Percentiles rank a stretch among this genome's conserved stretches.
phyloP scores from a whole-genome alignment of 2,113 vertebrate genomes.

The Myotis davidii region DNA sequence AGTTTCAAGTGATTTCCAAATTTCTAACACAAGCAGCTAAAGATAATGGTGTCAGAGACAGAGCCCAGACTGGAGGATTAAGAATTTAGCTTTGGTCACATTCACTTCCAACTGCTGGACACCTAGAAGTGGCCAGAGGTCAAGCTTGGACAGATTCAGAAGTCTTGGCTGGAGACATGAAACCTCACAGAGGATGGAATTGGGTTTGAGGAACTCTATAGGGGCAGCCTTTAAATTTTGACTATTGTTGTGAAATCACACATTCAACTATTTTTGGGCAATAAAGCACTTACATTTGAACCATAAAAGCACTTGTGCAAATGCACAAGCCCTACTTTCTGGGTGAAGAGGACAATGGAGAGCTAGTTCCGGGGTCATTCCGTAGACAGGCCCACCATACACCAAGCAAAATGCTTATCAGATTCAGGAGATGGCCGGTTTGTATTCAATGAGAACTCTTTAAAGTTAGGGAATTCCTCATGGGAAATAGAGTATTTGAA shows the following conservation, averaged over 20 bases:
- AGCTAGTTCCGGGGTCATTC: fast-evolving
- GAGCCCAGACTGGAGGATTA: neutral
- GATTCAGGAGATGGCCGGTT: neutral
- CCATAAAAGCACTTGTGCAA: neutral
- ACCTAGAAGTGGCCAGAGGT: neutral
- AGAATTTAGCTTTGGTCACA: neutral
- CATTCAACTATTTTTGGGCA: neutral
- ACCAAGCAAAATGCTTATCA: neutral
- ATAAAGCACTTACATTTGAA: neutral
- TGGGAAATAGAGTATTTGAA: neutral
- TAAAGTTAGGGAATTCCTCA: neutral
- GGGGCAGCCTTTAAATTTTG: neutral
- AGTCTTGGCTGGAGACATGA: neutral
- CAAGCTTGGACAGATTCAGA: neutral
- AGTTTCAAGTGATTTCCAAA: neutral
- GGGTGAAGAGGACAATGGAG: neutral
- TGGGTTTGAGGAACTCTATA: neutral
- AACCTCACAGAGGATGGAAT: fast-evolving
- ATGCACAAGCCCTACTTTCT: neutral
- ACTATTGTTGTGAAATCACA: neutral
- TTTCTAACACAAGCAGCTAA: neutral
- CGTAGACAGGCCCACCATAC: neutral
- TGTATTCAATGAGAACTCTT: neutral
- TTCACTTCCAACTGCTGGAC: neutral
- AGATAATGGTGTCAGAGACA: neutral